Evolutionary conservation across 2,113 vertebrate genomes (phyloP).

Genomic region (Aegithalos caudatus): DNA sequence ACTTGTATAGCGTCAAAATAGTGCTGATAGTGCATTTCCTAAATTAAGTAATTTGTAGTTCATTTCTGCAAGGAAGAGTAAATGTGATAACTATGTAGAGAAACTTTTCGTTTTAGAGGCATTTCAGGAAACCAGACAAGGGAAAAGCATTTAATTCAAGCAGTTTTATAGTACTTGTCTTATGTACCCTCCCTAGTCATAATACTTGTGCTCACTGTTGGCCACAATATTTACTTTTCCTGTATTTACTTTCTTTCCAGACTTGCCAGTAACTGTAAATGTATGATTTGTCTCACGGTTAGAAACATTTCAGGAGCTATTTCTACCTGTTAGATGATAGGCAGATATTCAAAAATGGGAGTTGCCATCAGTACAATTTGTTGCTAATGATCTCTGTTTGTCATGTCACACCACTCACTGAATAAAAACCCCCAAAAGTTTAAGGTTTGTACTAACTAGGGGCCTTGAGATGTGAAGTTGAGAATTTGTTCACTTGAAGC

Average conservation of each 20-base stretch:
- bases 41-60: background rate
- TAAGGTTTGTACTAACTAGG: background rate
- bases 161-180: background rate
- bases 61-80: background rate
- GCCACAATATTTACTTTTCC: background rate
- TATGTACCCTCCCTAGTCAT: background rate
- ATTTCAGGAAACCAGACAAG: background rate
- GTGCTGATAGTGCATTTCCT: background rate
- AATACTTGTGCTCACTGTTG: background rate
- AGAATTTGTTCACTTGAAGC: background rate
- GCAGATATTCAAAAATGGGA: background rate
- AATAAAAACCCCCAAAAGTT: rapidly evolving
- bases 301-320: background rate
- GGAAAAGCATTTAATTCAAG: background rate
- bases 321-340: background rate
- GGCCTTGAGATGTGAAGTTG: background rate
- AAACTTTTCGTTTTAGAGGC: background rate
- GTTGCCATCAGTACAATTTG: background rate
- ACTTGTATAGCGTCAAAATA: background rate
- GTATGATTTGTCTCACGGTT: background rate
- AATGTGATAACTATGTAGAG: background rate
- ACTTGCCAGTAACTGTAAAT: background rate
- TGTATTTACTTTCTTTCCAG: background rate
- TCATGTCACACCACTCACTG: background rate
- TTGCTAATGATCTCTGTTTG: background rate